Percentiles rank a stretch among this genome's conserved stretches.
These are phyloP conservation scores for Ploceus nigricollis DNA, from an alignment of 2,113 vertebrate genomes.

Conservation along the genomic window DNA sequence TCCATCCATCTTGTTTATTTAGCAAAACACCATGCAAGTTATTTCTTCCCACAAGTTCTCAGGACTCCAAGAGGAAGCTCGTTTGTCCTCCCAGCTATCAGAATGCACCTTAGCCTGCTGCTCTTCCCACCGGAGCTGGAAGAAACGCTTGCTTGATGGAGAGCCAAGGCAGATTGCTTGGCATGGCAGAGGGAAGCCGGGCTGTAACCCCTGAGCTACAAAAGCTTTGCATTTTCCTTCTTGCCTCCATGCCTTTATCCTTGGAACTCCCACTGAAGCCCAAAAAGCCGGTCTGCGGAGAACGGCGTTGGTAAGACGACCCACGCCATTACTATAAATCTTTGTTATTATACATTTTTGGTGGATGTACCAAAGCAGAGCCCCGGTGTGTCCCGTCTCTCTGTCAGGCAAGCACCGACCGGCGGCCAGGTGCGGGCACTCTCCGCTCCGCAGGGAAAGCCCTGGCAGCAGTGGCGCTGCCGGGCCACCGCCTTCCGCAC, in stretches of 20 bases:
- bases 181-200: rapidly evolving
- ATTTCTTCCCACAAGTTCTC: not conserved
- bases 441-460: not conserved
- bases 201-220: rapidly evolving
- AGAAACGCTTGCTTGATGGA: not conserved
- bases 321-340: not conserved
- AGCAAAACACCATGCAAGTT: not conserved
- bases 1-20: not conserved
- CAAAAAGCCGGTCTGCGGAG: rapidly evolving
- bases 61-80: not conserved
- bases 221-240: not conserved
- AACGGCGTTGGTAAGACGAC: rapidly evolving
- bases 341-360: not conserved
- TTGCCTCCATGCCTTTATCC: not conserved
- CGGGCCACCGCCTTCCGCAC: not conserved
- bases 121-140: not conserved
- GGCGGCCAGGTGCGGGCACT: not conserved
- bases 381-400: not conserved
- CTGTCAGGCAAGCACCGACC: too few species aligned
- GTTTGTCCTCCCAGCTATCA: not conserved
- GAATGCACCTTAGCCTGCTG: not conserved
- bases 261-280: not conserved
- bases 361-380: not conserved
- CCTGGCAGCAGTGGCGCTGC: not conserved
- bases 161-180: not conserved